Conservation (phyloP, 1,140 invertebrate species). For the Drosophila kohkoa region DNA sequence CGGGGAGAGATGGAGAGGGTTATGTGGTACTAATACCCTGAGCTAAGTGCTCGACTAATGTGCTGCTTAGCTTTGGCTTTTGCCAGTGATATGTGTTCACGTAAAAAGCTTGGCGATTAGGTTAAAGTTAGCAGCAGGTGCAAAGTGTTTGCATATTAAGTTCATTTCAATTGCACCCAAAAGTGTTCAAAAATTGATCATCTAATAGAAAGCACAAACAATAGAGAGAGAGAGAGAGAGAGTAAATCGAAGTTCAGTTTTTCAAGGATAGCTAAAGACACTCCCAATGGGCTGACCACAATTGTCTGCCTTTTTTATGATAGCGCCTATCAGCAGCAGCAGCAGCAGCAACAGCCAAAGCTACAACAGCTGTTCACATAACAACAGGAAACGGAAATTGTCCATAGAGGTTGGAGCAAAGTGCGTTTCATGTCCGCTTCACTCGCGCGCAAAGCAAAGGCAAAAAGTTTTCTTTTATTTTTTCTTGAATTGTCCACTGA, state of each 20-base stretch:
- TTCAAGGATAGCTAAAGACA: neutral
- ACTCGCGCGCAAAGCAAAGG: constrained; percentile 16
- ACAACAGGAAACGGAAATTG: constrained; percentile 81
- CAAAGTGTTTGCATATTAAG: constrained; percentile 16
- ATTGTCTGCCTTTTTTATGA: constrained; percentile 56
- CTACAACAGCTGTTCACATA: constrained; percentile 65
- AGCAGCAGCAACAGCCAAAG: constrained; percentile 49
- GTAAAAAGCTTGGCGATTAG: constrained; percentile 23
- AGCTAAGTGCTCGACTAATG: constrained; percentile 64
- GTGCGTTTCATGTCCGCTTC: constrained; percentile 54
- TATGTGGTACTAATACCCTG: constrained; percentile 34
- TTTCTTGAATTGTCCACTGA: constrained; percentile 19
- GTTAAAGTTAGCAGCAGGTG: neutral
- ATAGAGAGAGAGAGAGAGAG: too few relatives aligned
- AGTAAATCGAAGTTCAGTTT: too few relatives aligned
- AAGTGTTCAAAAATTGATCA: neutral
- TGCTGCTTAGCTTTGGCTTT: constrained; percentile 56
- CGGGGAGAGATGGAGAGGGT: neutral
- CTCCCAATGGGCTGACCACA: constrained; percentile 13
- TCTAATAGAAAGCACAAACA: neutral
- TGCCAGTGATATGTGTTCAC: constrained; percentile 54
- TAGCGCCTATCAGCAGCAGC: constrained; percentile 59
- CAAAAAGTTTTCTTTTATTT: constrained; percentile 51
- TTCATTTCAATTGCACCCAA: constrained; percentile 3
- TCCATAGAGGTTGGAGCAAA: constrained; percentile 55